Base-by-base conservation (phyloP, 1,140 invertebrate genomes). In the Berghia stephanieae region DNA sequence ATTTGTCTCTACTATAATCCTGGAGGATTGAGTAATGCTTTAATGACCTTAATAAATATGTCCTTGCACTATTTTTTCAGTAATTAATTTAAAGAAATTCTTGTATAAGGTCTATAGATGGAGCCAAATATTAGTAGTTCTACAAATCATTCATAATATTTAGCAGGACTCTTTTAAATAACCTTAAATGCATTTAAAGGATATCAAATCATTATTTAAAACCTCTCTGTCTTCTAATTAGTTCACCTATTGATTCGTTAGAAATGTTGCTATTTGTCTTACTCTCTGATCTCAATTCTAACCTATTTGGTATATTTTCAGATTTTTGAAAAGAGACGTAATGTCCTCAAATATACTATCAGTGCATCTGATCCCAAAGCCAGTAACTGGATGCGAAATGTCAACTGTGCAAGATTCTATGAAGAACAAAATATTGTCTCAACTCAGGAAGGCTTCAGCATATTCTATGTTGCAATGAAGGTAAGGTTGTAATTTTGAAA, bases 311-410 rank as follows among this genome's bases (percentile, higher is more conserved):
- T 31, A 66, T 68, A n/a, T 66, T 76, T 72, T 1, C 46, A 85
- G 84, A 82, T 85, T 0, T 81, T 77, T 57, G 79, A 85, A 42
- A 75, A 80, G 16, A 80, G 81, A 60, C 84, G 78, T 10, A 73
- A 78, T 70, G 77, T 81, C 68, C 49, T 83, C n/a, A 73, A 79
- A n/a, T 79, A 83, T 44, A 83, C 81, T 43, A 83, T 92, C n/a
- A 91, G 91, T 83, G 91, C 88, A 6, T 80, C 70, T 1, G 87
- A 92, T 60, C 79, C 85, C 0, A 82, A 84, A 43, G 80, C 80
- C 16, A 82, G 84, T 18, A 83, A 87, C 79, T 89, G 88, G 88
- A 88, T 89, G 85, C 80, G 83, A 72, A 86, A 85, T 78, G 86
- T 89, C 13, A 88, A 89, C 78, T 87, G 85, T 81, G 88, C 88